Conservation (phyloP, 2,888 invertebrate species). For the Lithophane semibrunnea region DNA sequence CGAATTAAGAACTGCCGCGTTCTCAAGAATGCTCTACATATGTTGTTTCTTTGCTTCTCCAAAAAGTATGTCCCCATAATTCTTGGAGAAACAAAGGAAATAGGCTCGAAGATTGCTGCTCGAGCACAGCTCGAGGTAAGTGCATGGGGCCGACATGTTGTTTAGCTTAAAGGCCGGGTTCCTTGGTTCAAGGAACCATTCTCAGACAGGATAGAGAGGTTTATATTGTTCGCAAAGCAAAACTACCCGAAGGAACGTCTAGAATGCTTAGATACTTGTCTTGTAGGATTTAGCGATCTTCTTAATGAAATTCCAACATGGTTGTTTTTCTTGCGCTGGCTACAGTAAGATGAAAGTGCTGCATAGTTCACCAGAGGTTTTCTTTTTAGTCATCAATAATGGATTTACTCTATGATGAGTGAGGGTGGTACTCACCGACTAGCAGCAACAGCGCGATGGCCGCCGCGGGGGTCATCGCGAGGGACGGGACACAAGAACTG, state of each 20-base stretch:
- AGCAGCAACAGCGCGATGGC: slow-evolving; percentile 70
- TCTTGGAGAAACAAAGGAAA: not conserved
- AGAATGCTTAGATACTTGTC: not conserved
- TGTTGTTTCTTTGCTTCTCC: not conserved
- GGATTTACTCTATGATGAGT: not conserved
- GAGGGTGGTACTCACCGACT: slow-evolving; percentile 71
- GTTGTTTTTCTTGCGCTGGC: not conserved
- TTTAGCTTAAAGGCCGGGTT: not conserved
- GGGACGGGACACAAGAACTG: slow-evolving; percentile 47
- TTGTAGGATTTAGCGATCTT: not conserved
- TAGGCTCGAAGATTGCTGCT: not conserved
- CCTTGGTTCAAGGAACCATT: not conserved
- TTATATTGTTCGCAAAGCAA: not conserved
- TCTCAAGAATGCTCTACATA: not conserved
- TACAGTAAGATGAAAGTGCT: slow-evolving; percentile 47
- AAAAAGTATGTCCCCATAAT: too few species aligned
- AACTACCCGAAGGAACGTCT: not conserved
- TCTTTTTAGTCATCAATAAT: slow-evolving; percentile 2
- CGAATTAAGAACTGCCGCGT: not conserved
- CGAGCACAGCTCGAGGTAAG: not conserved
- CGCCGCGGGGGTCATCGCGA: slow-evolving; percentile 63
- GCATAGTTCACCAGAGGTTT: slow-evolving; percentile 10
- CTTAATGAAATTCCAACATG: not conserved
- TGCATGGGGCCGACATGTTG: not conserved
- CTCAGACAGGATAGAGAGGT: not conserved